Evolutionary conservation across 2,888 invertebrate species (phyloP), one percentile per base, ranked within the genome.

Genomic region (Gandaritis pyraliata): DNA sequence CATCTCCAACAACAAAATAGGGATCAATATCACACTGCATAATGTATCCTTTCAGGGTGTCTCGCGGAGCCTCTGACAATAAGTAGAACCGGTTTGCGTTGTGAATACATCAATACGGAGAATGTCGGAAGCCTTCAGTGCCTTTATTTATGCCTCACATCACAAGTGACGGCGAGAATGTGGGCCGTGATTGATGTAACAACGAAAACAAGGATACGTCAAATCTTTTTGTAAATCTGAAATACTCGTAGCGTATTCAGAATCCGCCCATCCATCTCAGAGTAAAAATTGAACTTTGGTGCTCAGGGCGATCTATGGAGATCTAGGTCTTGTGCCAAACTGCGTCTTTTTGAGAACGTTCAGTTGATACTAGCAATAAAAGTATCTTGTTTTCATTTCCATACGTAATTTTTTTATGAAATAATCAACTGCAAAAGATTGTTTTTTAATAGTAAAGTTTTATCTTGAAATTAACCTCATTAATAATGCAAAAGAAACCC

Each of bases 161-260:
- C 79, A 75, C 75, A 79, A 85, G 82, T 81, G 82, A 82, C 81
- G 80, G 74, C 76, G 77, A 78, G 77, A 83, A 85, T 81, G 77
- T 79, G 75, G 74, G 71, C 70, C 75, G 80, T 87, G 87, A 87
- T 87, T 87, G 86, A 87, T 87, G 86, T 82, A 75, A 77, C 75
- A 73, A 64, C 70, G 75, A 78, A 76, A 83, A 84, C 80, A 83
- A 79, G 79, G 74, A 81, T 82, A 82, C 76, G 79, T 83, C 81
- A 82, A 85, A 84, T 81, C 75, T 80, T 82, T 85, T 83, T 83
- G 78, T 83, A 69, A 66, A 71, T 64, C 61, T 66, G 60, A 70
- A 77, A 80, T 79, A 75, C 13, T 23, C 50, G 5, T 33, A 29
- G 76, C 71, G 72, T 77, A 72, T 75, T 74, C 69, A 61, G 59